Conservation (phyloP, 2,113 vertebrate species). For the Lonchura striata region DNA sequence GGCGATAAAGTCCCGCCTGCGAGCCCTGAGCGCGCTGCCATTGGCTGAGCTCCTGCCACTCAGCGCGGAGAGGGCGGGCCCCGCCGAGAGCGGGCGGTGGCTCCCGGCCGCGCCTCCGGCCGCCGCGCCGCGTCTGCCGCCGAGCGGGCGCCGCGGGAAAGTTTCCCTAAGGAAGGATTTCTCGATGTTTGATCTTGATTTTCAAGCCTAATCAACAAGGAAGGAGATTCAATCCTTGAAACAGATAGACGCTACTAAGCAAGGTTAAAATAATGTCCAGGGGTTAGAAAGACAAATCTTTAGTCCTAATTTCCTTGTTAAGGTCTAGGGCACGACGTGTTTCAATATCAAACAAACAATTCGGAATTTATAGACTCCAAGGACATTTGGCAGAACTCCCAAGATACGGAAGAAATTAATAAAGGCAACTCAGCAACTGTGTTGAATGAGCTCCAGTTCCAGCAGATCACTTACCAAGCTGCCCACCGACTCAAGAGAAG, state of each 20-base stretch:
- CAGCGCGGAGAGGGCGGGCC: accelerated
- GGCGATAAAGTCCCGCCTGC: accelerated
- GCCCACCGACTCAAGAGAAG: not conserved
- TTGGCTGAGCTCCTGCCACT: accelerated
- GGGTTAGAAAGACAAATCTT: not conserved
- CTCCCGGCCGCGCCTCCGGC: accelerated
- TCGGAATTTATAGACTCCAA: not conserved
- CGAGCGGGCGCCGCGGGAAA: accelerated
- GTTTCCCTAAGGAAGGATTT: no score
- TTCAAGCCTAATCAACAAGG: not conserved
- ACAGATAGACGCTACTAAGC: not conserved
- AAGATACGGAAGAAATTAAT: not conserved
- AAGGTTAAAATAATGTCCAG: not conserved
- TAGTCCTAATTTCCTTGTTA: not conserved
- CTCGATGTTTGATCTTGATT: not conserved
- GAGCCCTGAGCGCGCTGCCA: accelerated
- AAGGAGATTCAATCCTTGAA: not conserved
- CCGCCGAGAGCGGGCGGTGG: accelerated
- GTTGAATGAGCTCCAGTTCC: not conserved
- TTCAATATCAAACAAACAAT: not conserved
- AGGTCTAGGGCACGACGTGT: not conserved
- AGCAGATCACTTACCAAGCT: not conserved
- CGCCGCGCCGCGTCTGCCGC: accelerated
- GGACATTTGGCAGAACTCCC: not conserved
- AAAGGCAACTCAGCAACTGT: not conserved